phyloP scores from a whole-genome alignment of 2,113 vertebrate species.

The Orientallactaga bullata region DNA sequence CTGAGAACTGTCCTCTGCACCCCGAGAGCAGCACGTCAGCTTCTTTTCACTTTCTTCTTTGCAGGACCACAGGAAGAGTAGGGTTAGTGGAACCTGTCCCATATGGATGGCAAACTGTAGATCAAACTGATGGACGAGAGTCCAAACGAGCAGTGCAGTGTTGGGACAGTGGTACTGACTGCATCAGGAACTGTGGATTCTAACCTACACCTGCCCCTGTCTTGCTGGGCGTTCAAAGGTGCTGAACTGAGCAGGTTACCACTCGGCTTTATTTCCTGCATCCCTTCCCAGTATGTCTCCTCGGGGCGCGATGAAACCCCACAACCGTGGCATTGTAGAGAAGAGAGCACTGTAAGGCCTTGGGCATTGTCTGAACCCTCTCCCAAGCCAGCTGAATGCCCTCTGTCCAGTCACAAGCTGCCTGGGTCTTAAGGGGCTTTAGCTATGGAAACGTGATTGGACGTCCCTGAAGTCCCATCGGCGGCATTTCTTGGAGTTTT shows the following conservation, averaged over 20 bases:
- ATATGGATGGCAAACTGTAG: not conserved
- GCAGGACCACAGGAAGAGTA: not conserved
- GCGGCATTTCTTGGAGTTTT: constrained; percentile 16
- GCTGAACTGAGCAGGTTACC: not conserved
- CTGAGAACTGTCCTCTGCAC: not conserved
- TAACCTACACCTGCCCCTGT: not conserved
- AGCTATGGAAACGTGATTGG: not conserved
- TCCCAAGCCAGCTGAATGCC: not conserved
- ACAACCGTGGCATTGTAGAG: not conserved
- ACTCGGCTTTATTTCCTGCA: not conserved
- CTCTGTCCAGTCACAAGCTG: not conserved
- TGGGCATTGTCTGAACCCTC: not conserved
- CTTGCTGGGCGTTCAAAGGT: not conserved
- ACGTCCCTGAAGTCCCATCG: not conserved
- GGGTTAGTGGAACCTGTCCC: not conserved
- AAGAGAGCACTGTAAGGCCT: not conserved
- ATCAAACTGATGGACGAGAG: not conserved
- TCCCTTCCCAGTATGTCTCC: not conserved
- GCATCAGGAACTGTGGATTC: not conserved
- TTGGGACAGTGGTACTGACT: not conserved
- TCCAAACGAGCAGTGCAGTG: not conserved
- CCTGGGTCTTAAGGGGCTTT: not conserved
- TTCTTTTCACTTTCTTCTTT: not conserved
- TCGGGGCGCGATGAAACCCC: not conserved
- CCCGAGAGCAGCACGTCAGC: not conserved